These are phyloP conservation scores for Euclidia mi DNA, from an alignment of 2,888 invertebrate species.

Conservation along the genomic window DNA sequence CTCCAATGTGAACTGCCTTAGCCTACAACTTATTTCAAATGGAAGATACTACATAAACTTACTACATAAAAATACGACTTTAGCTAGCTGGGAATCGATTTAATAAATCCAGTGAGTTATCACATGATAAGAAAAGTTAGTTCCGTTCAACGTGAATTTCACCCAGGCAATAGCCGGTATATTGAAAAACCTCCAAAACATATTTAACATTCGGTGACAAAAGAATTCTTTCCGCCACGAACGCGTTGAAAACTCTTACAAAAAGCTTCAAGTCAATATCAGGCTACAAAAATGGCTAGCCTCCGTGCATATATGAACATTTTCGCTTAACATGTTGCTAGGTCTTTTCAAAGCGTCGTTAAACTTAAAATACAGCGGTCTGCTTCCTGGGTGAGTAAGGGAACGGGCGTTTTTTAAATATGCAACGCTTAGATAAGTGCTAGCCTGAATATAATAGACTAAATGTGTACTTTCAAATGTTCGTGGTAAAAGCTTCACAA, in stretches of 20 bases:
- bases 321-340: conserved; percentile 28
- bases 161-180: too few species aligned
- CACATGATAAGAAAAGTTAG: too few species aligned
- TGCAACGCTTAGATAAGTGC: conserved; percentile 13
- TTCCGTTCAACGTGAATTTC: too few species aligned
- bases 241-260: conserved; percentile 16
- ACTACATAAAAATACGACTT: too few species aligned
- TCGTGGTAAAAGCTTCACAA: not conserved
- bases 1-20: too few species aligned
- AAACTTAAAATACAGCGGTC: conserved; percentile 43
- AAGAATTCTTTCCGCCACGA: conserved; percentile 8
- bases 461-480: conserved; percentile 1
- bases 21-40: too few species aligned
- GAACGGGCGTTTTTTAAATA: conserved; percentile 12
- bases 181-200: too few species aligned
- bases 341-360: conserved; percentile 37
- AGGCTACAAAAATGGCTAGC: conserved; percentile 17
- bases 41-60: too few species aligned
- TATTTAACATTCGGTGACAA: conserved; percentile 3
- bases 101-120: too few species aligned
- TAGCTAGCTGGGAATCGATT: too few species aligned
- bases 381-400: conserved; percentile 31
- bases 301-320: conserved; percentile 35
- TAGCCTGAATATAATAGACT: conserved; percentile 2
- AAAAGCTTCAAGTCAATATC: conserved; percentile 32